A percentile compares a stretch with the other conserved stretches of the same genome.
These are phyloP conservation scores for Fratercula arctica DNA, from an alignment of 2,797 vertebrate genomes.

Conservation along the genomic window DNA sequence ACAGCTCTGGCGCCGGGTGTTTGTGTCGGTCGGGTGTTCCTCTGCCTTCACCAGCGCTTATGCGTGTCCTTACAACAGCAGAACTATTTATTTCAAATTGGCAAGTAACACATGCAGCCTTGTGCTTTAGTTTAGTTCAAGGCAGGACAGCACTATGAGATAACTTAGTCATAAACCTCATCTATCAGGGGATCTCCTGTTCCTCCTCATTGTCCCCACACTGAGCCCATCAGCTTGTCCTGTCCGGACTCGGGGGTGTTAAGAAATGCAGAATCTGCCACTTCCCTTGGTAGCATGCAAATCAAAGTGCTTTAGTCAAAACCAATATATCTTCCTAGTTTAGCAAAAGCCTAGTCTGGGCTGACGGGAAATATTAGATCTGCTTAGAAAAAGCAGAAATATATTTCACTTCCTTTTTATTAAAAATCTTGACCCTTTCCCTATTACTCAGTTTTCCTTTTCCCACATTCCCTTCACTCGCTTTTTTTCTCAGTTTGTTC, in stretches of 20 bases:
- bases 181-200: not conserved
- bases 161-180: not conserved
- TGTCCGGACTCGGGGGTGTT: not conserved
- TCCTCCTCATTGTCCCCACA: not conserved
- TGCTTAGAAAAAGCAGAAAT: constrained; percentile 6
- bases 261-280: not conserved
- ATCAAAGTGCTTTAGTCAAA: not conserved
- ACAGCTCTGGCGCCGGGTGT: not conserved
- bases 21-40: not conserved
- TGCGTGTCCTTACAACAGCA: not conserved
- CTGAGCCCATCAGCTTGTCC: not conserved
- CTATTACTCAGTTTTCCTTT: not conserved
- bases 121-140: not conserved
- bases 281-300: not conserved
- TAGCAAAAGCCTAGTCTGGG: not conserved
- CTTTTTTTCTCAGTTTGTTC: not conserved
- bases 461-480: not conserved
- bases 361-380: not conserved
- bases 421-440: not conserved
- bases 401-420: constrained; percentile 4
- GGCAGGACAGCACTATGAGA: not conserved
- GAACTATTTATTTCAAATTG: not conserved
- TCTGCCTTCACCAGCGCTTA: not conserved
- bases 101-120: not conserved
- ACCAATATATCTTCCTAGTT: not conserved